These are phyloP conservation scores for Serilophus lunatus DNA, from an alignment of 2,113 vertebrate species.

Conservation along the genomic window DNA sequence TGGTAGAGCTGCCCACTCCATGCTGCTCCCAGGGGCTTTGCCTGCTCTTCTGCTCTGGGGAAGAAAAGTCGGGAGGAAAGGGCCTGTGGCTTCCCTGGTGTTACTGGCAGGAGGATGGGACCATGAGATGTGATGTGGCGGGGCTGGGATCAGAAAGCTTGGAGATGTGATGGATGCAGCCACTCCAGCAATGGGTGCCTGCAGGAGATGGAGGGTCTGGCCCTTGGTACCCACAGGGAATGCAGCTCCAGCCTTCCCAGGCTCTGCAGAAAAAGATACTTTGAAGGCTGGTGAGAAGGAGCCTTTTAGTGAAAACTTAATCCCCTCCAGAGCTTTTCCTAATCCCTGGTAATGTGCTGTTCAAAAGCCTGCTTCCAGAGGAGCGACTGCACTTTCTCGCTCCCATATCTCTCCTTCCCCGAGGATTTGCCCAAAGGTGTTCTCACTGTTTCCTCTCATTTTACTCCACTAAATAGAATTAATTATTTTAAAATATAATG, in stretches of 20 bases:
- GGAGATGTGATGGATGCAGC: background rate
- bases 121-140: background rate
- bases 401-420: background rate
- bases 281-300: background rate
- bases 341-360: background rate
- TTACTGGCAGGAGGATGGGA: background rate
- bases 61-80: background rate
- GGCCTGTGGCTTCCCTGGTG: background rate
- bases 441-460: background rate
- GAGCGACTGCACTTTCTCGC: background rate
- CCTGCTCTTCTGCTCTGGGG: fast-evolving
- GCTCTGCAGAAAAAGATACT: background rate
- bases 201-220: background rate
- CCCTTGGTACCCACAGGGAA: background rate
- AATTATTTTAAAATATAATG: background rate
- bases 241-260: background rate
- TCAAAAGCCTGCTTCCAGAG: background rate
- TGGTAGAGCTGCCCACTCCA: background rate
- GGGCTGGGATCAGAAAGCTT: background rate
- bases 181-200: background rate
- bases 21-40: background rate
- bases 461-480: background rate
- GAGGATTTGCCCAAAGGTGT: background rate
- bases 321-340: background rate
- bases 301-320: background rate